These are phyloP conservation scores for Barypeithes pellucidus DNA, from an alignment of 2,888 invertebrate species.

Conservation along the genomic window DNA sequence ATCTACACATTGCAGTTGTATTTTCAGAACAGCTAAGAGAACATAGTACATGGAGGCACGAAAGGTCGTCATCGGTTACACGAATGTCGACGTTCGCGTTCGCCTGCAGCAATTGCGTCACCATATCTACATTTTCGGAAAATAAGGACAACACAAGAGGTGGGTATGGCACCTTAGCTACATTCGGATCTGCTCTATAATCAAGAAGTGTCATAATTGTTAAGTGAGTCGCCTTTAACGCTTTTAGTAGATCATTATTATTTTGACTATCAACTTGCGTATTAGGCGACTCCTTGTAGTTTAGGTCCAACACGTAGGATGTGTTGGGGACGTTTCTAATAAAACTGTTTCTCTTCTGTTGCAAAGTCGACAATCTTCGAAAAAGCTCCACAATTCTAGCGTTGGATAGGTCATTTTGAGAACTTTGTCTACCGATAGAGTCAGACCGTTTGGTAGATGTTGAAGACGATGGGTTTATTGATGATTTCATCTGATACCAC, in stretches of 20 bases:
- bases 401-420: slow-evolving; percentile 28
- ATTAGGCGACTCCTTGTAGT: slow-evolving; percentile 11
- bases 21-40: slow-evolving; percentile 56
- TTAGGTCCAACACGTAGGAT: slow-evolving; percentile 43
- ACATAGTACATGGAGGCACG: slow-evolving; percentile 64
- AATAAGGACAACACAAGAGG: slow-evolving; percentile 65
- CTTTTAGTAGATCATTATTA: not conserved
- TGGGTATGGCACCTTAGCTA: slow-evolving; percentile 64
- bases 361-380: slow-evolving; percentile 12
- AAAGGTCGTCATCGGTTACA: slow-evolving; percentile 60
- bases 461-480: slow-evolving; percentile 44
- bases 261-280: not conserved
- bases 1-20: slow-evolving; percentile 58
- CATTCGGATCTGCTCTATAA: slow-evolving; percentile 66
- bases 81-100: slow-evolving; percentile 61
- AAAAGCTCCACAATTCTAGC: slow-evolving; percentile 23
- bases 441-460: slow-evolving; percentile 29
- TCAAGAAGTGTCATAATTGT: slow-evolving; percentile 64
- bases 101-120: slow-evolving; percentile 59
- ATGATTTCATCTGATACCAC: slow-evolving; percentile 62
- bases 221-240: slow-evolving; percentile 29
- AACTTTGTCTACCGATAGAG: slow-evolving; percentile 10
- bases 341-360: not conserved
- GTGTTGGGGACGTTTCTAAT: not conserved
- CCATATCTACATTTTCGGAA: slow-evolving; percentile 61